Conservation (phyloP, 1,140 invertebrate genomes). For the Cydia splendana region DNA sequence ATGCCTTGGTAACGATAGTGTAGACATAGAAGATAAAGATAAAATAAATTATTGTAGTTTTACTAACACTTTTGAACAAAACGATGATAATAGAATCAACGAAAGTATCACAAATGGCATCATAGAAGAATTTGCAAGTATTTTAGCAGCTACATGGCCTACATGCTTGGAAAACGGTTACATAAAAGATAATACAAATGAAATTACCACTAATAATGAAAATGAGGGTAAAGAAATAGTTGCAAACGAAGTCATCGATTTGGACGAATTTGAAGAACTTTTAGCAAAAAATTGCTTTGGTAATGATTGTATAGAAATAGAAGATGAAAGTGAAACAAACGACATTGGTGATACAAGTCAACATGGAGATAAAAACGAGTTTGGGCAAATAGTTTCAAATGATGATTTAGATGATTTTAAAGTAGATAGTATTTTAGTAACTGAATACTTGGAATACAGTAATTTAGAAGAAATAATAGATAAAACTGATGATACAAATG, state of each 20-base stretch:
- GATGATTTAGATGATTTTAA: neutral
- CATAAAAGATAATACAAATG: neutral
- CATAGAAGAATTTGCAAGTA: neutral
- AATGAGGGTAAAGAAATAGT: neutral
- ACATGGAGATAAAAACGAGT: neutral
- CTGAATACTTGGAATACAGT: neutral
- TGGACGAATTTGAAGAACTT: neutral
- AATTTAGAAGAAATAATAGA: neutral
- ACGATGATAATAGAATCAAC: neutral
- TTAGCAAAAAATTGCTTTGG: neutral
- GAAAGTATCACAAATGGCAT: neutral
- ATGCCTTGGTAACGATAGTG: neutral
- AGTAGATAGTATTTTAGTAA: neutral
- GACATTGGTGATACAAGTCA: neutral
- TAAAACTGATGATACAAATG: neutral
- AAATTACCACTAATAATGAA: neutral
- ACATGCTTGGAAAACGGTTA: neutral
- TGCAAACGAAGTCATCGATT: neutral
- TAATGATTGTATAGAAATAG: neutral
- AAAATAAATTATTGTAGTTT: neutral
- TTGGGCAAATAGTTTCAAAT: neutral
- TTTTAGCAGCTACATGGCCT: slow-evolving; percentile 1
- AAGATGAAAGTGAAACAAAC: neutral
- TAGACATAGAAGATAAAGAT: neutral
- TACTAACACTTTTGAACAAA: neutral